These are phyloP conservation scores for Tolmerus cingulatus DNA, from an alignment of 2,888 invertebrate genomes.

Conservation along the genomic window DNA sequence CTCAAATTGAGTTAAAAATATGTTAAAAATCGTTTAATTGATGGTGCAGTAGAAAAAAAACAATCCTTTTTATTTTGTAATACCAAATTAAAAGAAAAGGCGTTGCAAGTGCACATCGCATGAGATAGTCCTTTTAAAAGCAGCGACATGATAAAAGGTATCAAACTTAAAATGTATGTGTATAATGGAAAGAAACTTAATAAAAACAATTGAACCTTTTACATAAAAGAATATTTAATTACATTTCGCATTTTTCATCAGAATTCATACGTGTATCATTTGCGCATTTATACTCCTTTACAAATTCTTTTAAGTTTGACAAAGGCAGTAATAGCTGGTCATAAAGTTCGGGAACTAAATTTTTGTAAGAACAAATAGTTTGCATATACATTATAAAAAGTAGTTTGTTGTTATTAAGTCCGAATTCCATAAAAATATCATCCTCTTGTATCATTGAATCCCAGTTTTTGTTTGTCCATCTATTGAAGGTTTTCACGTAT, in stretches of 20 bases:
- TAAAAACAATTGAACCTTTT: neutral
- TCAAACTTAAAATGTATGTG: too few relatives aligned
- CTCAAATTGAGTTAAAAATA: too few relatives aligned
- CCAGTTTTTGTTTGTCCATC: conserved; percentile 16
- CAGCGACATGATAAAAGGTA: too few relatives aligned
- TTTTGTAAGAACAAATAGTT: conserved; percentile 55
- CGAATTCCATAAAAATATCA: conserved; percentile 54
- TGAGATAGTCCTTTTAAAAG: too few relatives aligned
- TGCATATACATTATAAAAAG: conserved; percentile 60
- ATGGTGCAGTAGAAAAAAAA: too few relatives aligned
- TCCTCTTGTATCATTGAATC: conserved; percentile 57
- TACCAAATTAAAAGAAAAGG: too few relatives aligned
- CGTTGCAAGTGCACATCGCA: too few relatives aligned
- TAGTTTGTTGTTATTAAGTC: conserved; percentile 56
- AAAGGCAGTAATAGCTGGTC: neutral
- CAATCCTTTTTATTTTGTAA: too few relatives aligned
- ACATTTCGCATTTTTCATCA: neutral
- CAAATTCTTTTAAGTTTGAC: neutral
- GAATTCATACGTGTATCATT: neutral
- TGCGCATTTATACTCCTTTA: neutral
- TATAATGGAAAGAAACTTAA: neutral
- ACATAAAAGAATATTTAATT: neutral
- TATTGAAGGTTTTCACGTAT: neutral
- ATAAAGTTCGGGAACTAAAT: neutral
- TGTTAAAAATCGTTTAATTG: too few relatives aligned